Percentiles rank a stretch among this genome's conserved stretches.
Evolutionary conservation across 2,797 vertebrate species (phyloP).

Genomic region (Ciconia nigra): DNA sequence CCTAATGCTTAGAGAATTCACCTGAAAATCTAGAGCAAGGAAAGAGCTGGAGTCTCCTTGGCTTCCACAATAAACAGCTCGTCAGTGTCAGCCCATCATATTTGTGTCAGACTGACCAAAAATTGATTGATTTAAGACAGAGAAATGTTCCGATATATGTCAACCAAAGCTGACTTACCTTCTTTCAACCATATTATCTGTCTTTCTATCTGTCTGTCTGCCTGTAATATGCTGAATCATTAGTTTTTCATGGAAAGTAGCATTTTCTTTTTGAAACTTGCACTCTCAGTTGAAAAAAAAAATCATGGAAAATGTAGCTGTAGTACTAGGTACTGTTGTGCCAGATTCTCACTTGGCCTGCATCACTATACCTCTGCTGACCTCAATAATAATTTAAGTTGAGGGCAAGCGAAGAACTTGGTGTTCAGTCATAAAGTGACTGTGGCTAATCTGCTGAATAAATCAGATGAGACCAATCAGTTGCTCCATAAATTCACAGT

Average conservation of each 20-base stretch:
- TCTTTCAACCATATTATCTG: background rate
- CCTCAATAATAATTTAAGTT: conserved; percentile 44
- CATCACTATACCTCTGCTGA: conserved; percentile 41
- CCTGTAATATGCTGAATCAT: conserved; percentile 3
- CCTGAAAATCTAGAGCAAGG: background rate
- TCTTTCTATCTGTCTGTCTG: background rate
- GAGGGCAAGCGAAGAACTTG: conserved; percentile 41
- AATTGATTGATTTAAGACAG: background rate
- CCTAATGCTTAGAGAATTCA: background rate
- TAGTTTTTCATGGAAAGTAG: background rate
- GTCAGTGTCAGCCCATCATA: background rate
- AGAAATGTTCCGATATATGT: background rate
- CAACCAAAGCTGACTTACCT: background rate
- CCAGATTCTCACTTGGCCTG: conserved; percentile 52
- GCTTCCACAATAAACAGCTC: background rate
- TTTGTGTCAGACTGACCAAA: background rate
- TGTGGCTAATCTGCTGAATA: conserved; percentile 32
- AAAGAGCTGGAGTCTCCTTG: background rate
- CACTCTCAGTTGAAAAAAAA: background rate
- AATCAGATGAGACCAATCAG: background rate
- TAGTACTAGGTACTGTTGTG: background rate
- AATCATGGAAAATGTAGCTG: conserved; percentile 17
- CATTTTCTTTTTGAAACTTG: background rate
- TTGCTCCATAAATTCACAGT: background rate
- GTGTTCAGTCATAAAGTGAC: background rate